Conservation (phyloP, 2,797 vertebrate genomes). For the Dendrocincla fuliginosa region DNA sequence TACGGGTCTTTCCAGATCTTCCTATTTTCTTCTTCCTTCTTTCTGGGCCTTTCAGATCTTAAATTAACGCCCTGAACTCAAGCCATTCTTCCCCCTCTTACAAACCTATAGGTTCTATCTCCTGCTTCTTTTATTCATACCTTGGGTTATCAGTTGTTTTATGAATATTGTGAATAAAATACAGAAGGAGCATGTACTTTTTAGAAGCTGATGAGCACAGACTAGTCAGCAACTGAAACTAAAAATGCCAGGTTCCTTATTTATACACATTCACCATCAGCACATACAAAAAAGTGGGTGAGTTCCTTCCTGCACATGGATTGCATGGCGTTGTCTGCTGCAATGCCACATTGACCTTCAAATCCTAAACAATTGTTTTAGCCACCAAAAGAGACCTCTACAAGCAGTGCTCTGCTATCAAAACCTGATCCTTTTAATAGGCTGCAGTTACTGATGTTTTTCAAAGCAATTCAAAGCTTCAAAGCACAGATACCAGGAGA, state of each 20-base stretch:
- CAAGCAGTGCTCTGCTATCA: background rate
- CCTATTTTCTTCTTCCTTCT: background rate
- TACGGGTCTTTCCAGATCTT: background rate
- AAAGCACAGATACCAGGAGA: background rate
- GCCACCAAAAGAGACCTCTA: background rate
- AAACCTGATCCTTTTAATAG: background rate
- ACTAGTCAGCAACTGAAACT: background rate
- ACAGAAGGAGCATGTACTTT: background rate
- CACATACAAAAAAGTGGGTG: background rate
- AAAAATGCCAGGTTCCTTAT: background rate
- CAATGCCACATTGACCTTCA: background rate
- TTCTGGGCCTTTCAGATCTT: background rate
- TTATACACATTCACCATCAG: too few species aligned
- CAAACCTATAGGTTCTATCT: background rate
- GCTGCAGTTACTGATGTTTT: background rate
- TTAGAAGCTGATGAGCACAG: background rate
- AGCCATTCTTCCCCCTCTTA: background rate
- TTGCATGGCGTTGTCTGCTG: background rate
- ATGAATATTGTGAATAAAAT: background rate
- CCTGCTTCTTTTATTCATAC: background rate
- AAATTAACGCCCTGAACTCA: background rate
- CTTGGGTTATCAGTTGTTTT: background rate
- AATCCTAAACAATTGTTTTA: background rate
- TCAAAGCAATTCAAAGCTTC: background rate
- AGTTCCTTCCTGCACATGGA: background rate